Evolutionary conservation across 1,140 invertebrate genomes (phyloP), one percentile per base, ranked within the genome.

Genomic region (Saccostrea glomerata): DNA sequence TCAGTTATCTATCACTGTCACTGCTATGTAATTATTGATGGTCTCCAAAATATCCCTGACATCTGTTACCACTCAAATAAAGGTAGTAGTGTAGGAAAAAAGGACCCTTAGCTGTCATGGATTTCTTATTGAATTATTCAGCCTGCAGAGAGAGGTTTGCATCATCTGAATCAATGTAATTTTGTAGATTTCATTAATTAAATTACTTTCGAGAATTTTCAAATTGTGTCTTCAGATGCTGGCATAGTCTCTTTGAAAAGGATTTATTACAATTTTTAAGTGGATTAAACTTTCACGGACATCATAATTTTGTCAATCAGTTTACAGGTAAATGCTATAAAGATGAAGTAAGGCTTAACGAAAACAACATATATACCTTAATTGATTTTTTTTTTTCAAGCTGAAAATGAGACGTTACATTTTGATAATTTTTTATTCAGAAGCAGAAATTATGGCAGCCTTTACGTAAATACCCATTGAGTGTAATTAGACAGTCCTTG

Each of bases 1-100:
- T 77, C 25, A 17, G 70, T 36, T 77, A 77, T 77, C 30, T 77
- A 30, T 77, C 70, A 77, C 25, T 77, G 70, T 77, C 70, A 77
- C 11, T 25, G 30, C 70, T 77, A 36, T 30, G 70, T 77, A 77
- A 77, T 77, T 77, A 77, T 77, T 77, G 70, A 77, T 77, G 25
- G 70, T 30, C 70, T 77, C 70, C 70, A 77, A 77, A 77, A 77
- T 77, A 77, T 77, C 70, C 30, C 30, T 30, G 70, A 77, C 70
- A 77, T 77, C 70, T 77, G 70, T 77, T 77, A 77, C 70, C 70
- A 77, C 70, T 77, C 70, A 77, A 73, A 73, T 30, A 23, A 77
- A 15, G 7, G 13, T 13, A 77, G 25, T 30, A 13, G 70, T 77
- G 11, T 23, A 9, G 13, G 25, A 30, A 36, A 77, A 77, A 36